Conservation (phyloP, 2,113 vertebrate genomes). For the Taurulus bubalis region DNA sequence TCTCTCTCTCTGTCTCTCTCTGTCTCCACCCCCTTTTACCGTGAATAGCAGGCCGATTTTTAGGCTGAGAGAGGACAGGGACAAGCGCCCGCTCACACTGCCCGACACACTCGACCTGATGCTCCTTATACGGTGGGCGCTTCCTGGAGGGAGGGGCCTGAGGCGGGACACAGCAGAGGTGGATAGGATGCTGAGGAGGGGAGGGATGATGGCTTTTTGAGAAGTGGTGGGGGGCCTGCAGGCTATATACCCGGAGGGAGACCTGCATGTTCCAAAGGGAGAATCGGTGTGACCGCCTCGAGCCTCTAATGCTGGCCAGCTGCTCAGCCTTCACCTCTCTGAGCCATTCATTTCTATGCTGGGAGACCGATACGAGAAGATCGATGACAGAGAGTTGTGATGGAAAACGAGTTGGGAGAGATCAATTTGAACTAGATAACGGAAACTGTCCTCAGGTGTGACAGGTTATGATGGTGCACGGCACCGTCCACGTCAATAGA, state of each 20-base stretch:
- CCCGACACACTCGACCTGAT: conserved; percentile 50
- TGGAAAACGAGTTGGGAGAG: not conserved
- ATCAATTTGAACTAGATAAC: not conserved
- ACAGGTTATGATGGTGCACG: not conserved
- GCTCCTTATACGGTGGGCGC: conserved; percentile 74
- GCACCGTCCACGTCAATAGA: not conserved
- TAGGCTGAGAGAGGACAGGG: conserved; percentile 17
- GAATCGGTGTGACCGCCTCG: conserved; percentile 16
- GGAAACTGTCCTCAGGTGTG: conserved; percentile 11
- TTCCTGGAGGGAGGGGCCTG: conserved; percentile 63
- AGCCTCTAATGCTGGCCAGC: conserved; percentile 3
- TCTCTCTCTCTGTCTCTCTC: not conserved
- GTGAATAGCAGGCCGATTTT: conserved; percentile 75
- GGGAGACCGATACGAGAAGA: conserved; percentile 25
- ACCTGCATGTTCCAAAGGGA: conserved; percentile 43
- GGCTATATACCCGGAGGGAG: conserved; percentile 65
- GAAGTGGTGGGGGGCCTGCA: conserved; percentile 53
- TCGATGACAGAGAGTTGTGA: not conserved
- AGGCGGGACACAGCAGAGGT: conserved; percentile 11
- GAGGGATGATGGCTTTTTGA: conserved; percentile 36
- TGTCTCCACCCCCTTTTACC: conserved; percentile 5
- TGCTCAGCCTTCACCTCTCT: conserved; percentile 16
- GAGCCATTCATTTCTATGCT: conserved; percentile 11
- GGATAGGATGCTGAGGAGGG: conserved; percentile 38
- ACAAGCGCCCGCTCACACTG: not conserved